phyloP scores from a whole-genome alignment of 2,113 vertebrate genomes.

The Numenius arquata region DNA sequence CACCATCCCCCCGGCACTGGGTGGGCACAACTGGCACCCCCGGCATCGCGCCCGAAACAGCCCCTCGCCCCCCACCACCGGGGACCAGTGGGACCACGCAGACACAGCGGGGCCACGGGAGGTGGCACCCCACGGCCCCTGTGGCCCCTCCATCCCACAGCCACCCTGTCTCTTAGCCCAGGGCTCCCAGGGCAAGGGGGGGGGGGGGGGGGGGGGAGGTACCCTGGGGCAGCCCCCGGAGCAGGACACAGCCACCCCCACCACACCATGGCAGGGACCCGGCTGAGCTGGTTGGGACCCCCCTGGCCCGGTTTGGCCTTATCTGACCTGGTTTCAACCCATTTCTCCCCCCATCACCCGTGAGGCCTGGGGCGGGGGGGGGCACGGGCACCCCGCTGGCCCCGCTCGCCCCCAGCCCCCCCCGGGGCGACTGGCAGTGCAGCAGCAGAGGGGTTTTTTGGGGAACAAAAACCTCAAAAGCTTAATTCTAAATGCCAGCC shows the following conservation, averaged over 20 bases:
- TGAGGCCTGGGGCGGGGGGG: neutral
- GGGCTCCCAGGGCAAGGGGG: neutral
- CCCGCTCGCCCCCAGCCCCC: neutral
- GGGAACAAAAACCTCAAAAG: neutral
- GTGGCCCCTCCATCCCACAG: rapidly evolving
- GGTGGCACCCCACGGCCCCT: neutral
- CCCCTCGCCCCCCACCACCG: neutral
- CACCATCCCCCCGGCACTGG: rapidly evolving
- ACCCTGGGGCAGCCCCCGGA: neutral
- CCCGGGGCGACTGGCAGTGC: neutral
- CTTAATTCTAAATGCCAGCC: neutral
- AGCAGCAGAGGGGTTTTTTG: neutral
- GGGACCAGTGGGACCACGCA: neutral
- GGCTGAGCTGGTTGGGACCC: neutral
- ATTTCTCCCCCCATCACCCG: rapidly evolving
- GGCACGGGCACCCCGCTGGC: rapidly evolving
- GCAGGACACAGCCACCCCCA: neutral
- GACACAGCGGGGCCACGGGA: neutral
- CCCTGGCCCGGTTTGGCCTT: neutral
- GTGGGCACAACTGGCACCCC: no score
- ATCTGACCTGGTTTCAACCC: neutral
- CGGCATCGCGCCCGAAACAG: neutral
- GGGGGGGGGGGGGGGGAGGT: neutral
- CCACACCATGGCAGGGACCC: rapidly evolving
- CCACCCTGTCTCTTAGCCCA: neutral